Evolutionary conservation across 2,113 vertebrate genomes (phyloP).

Genomic region (Pluvianellus socialis): DNA sequence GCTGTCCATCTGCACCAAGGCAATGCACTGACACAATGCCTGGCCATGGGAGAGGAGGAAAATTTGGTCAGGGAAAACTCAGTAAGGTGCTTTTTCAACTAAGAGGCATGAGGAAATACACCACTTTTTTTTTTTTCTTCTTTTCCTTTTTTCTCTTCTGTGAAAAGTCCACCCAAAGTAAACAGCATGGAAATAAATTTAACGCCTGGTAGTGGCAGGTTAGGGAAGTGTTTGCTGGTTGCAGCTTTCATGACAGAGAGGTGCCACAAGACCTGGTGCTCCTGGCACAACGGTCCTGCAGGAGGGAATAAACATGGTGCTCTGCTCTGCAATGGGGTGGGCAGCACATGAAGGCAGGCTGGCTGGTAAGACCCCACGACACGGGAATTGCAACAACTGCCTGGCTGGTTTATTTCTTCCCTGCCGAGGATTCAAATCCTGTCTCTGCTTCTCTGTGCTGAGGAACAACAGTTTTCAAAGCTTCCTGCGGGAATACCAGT

Average conservation of each 20-base stretch:
- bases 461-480: background rate
- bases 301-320: background rate
- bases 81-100: background rate
- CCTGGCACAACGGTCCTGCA: background rate
- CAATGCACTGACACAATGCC: background rate
- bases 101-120: background rate
- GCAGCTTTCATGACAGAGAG: background rate
- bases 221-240: background rate
- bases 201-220: background rate
- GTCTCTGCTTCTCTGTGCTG: background rate
- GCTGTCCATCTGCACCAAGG: background rate
- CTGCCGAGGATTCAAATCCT: background rate
- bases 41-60: background rate
- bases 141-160: background rate
- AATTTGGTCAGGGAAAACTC: background rate
- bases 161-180: background rate
- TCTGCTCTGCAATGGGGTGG: background rate
- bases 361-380: background rate
- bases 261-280: background rate
- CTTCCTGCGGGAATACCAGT: background rate
- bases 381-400: background rate
- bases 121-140: too few relatives aligned
- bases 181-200: background rate
- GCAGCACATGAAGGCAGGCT: background rate
- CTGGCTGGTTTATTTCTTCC: background rate